Evolutionary conservation across 2,888 invertebrate species (phyloP), one percentile per base, ranked within the genome.

Genomic region (Drosophila sordidula): DNA sequence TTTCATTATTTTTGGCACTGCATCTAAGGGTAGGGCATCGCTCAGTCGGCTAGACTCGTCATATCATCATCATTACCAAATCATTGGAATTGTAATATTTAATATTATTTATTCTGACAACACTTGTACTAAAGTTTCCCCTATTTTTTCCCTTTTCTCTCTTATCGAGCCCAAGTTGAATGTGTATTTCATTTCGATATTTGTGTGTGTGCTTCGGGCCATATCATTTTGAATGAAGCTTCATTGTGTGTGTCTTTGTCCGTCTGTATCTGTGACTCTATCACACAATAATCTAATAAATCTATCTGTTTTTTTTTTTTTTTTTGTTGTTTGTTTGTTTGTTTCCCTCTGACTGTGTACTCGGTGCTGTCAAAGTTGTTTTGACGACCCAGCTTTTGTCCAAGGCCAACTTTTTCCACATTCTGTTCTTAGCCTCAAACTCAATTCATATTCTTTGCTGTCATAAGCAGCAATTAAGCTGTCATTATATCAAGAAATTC

Each of bases 381-480:
- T 42, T 64, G 65, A 65, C 54, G 25, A 41, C 36, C 6, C 14
- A 45, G 36, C 51, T 36, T 67, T 39, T 49, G 39, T 29, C 6
- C 32, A 44, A 39, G 34, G 45, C 34, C n/a, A 51, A 57, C 38
- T 38, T 65, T 49, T 34, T 45, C 14, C 12, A 14, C 9, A 32
- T 6, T 16, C 14, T 6, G 22, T 8, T 34, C 64, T 18, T 32
- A 18, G 34, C 6, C 63, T 64, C 51, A 51, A 45, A 51, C 38
- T 44, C n/a, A 41, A 44, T 55, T 54, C 36, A 38, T 16, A 38
- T 38, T 54, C 54, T 14, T 36, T 16, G 51, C 58, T 51, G 51
- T 57, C 51, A 41, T 16, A 25, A 50, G 18, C 67, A 67, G 50
- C 67, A 47, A 67, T 57, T 67, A 51, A 50, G 34, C 57, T 66